Percentiles rank a stretch among this genome's conserved stretches.
These are phyloP conservation scores for Branchinecta lynchi DNA, from an alignment of 1,140 invertebrate genomes.

Conservation along the genomic window DNA sequence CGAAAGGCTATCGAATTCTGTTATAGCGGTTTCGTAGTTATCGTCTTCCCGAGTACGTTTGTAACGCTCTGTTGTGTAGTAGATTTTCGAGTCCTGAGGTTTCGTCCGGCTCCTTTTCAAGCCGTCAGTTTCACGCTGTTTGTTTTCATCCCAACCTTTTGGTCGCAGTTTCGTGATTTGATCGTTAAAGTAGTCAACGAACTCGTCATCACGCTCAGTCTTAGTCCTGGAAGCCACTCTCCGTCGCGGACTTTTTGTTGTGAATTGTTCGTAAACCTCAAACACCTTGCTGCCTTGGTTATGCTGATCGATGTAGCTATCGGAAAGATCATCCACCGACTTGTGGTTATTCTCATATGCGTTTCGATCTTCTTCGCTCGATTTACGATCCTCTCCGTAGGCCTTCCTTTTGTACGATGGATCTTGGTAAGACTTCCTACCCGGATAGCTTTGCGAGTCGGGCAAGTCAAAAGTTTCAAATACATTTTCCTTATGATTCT, in stretches of 20 bases:
- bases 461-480: too few relatives aligned
- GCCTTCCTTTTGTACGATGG: too few relatives aligned
- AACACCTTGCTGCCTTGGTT: neutral
- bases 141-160: neutral
- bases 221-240: neutral
- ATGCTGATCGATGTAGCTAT: neutral
- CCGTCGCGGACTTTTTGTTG: neutral
- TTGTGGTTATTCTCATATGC: too few relatives aligned
- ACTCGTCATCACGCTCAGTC: neutral
- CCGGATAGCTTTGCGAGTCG: too few relatives aligned
- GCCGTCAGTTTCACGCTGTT: neutral
- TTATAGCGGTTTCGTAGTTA: neutral
- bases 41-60: too few relatives aligned
- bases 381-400: too few relatives aligned
- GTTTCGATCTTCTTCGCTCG: too few relatives aligned
- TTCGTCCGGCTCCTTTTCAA: neutral
- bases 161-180: neutral
- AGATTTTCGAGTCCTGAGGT: neutral
- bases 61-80: neutral
- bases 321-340: too few relatives aligned
- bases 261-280: neutral
- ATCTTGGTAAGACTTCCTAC: too few relatives aligned
- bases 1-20: neutral
- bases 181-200: constrained; percentile 4
- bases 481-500: too few relatives aligned